phyloP scores from a whole-genome alignment of 2,113 vertebrate species.

The Poecilia latipinna region DNA sequence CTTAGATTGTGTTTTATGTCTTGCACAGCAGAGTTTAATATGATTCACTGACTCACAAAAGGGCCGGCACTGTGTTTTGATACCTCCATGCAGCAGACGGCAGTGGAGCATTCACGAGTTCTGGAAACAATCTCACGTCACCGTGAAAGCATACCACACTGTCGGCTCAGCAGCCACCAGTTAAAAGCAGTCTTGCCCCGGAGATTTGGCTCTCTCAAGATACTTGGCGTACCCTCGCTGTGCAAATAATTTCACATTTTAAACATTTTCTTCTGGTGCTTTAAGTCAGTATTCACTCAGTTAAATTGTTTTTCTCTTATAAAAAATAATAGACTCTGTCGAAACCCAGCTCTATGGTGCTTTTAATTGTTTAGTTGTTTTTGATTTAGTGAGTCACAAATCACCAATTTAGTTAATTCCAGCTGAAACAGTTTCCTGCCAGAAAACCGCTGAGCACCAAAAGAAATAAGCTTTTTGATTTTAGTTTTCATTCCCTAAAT shows the following conservation, averaged over 20 bases:
- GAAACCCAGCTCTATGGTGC: too few relatives aligned
- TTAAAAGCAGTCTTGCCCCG: slow-evolving; percentile 3
- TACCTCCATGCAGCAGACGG: slow-evolving; percentile 52
- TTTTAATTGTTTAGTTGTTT: background rate
- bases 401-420: background rate
- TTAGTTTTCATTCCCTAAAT: background rate
- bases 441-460: background rate
- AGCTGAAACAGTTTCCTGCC: background rate
- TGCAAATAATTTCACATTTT: background rate
- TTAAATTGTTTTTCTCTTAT: background rate
- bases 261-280: background rate
- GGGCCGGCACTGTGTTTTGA: slow-evolving; percentile 65
- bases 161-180: slow-evolving; percentile 5
- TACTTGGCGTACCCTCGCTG: background rate
- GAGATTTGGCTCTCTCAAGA: background rate
- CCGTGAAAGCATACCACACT: slow-evolving; percentile 37
- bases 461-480: background rate
- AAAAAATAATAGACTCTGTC: too few relatives aligned
- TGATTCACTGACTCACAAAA: slow-evolving; percentile 64
- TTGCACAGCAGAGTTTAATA: slow-evolving; percentile 67
- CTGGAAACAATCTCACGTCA: slow-evolving; percentile 65
- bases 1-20: slow-evolving; percentile 54
- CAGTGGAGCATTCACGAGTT: slow-evolving; percentile 53
- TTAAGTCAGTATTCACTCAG: background rate
- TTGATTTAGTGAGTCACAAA: background rate